A percentile compares a stretch with the other conserved stretches of the same genome.
These are phyloP conservation scores for Hypsopygia costalis DNA, from an alignment of 2,888 invertebrate genomes.

Conservation along the genomic window DNA sequence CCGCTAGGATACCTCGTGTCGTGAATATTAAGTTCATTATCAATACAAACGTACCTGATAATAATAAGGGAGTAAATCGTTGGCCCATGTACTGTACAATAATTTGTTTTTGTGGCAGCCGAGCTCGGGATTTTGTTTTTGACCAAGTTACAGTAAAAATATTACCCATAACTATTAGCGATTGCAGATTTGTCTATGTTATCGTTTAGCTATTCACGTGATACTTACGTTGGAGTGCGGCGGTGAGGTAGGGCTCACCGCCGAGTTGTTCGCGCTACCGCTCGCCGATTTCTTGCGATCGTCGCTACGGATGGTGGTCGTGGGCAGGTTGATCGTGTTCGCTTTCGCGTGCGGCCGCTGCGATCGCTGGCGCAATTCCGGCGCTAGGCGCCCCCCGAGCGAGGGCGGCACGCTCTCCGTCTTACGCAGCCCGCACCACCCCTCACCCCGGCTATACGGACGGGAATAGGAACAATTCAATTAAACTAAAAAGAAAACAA, in stretches of 20 bases:
- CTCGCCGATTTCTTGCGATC: slow-evolving; percentile 50
- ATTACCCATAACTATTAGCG: no score
- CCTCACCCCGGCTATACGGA: slow-evolving; percentile 56
- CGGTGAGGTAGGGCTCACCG: slow-evolving; percentile 62
- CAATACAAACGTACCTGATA: no score
- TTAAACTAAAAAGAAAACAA: slow-evolving; percentile 44
- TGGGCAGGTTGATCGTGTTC: slow-evolving; percentile 82
- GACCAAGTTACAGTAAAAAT: no score
- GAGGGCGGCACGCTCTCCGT: slow-evolving; percentile 68
- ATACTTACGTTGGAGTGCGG: slow-evolving; percentile 66
- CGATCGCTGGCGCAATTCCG: slow-evolving; percentile 53
- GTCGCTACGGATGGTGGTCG: slow-evolving; percentile 53
- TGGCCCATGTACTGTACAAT: no score
- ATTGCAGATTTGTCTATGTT: no score
- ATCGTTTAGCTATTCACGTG: not conserved
- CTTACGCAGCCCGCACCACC: slow-evolving; percentile 66
- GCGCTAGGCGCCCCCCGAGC: slow-evolving; percentile 50
- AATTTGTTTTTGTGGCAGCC: no score
- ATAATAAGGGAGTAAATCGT: no score
- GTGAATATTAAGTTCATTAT: no score
- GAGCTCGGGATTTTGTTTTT: no score
- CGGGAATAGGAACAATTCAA: slow-evolving; percentile 48
- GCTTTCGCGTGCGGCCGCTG: slow-evolving; percentile 74
- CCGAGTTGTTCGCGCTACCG: slow-evolving; percentile 28
- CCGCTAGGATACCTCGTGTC: no score